Evolutionary conservation across 37 sponge, comb jelly and placozoan species (phyloP), one percentile per base, ranked within the genome.

Genomic region (Ianthella basta): DNA sequence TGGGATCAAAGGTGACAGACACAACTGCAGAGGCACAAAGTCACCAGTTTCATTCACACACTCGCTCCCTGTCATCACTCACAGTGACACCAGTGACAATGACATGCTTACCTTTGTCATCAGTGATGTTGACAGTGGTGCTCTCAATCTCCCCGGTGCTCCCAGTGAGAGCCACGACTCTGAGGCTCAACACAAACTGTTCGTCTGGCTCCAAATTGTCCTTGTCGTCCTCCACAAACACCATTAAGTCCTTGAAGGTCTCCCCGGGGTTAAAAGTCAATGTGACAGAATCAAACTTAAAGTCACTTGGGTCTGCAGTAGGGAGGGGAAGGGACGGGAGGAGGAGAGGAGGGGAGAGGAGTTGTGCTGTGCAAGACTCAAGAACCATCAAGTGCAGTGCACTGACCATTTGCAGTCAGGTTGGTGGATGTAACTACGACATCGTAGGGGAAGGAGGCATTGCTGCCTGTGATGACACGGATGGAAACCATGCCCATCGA

Each of bases 41-140:
- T n/a, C n/a, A n/a, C n/a, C n/a, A n/a, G n/a, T n/a, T n/a, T n/a
- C n/a, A n/a, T n/a, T n/a, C n/a, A n/a, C n/a, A n/a, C n/a, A n/a
- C n/a, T n/a, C n/a, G n/a, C n/a, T n/a, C n/a, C n/a, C n/a, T n/a
- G n/a, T n/a, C n/a, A n/a, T n/a, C n/a, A n/a, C n/a, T n/a, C n/a
- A n/a, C n/a, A n/a, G n/a, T n/a, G n/a, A n/a, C 8, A 44, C 50
- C 50, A 44, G 50, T 44, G 50, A 44, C 50, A 44, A 3, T 44
- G 6, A 44, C 50, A 44, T 44, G 50, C 50, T 44, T 44, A 44
- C 66, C 78, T 74, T 57, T 60, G 56, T 85, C 61, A 59, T 85
- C 89, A n/a, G 30, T 24, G 24, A 89, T 89, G 44, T 0, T 59
- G 34, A 84, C 39, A 0, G 34, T 44, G 15, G 88, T 32, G 24